Evolutionary conservation across 2,797 vertebrate species (phyloP), one percentile per base, ranked within the genome.

Genomic region (Cyclura pinguis): DNA sequence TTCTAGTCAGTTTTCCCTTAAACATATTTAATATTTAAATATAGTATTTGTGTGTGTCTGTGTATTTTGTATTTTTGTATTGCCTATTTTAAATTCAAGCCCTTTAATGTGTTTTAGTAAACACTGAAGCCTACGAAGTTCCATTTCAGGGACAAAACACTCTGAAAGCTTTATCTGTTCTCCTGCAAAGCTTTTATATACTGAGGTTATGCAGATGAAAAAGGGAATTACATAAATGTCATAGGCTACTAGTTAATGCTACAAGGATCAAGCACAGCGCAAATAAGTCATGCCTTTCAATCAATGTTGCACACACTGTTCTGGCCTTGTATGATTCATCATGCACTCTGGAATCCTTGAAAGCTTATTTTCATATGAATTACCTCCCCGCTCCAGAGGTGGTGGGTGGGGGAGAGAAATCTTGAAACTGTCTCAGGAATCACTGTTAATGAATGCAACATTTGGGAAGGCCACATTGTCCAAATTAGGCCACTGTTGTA

Each of bases 381-480:
- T 93, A 80, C 92, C 87, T 89, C 64, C 64, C 42, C 42, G 42
- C 42, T 22, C 64, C 16, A 38, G 35, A 90, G 50, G 93, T 74
- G 29, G 12, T 1, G 29, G 67, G 27, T 8, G 9, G 52, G 52
- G 52, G 52, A 62, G 1, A 5, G 59, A 35, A 4, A 18, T 57
- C 95, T 84, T 20, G 20, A 93, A 91, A 90, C 88, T 96, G 93
- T 93, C 95, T 87, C 93, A 92, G 81, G 84, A 93, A 93, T 94
- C 89, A 90, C 74, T 86, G 88, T 69, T 92, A 92, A 86, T 87
- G 85, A 96, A 92, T 93, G 84, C 88, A 62, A 78, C 84, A 64
- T 93, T 91, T 72, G 1, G 87, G 93, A 92, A 80, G 92, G 87
- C 80, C 0, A 0, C 84, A 74, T 85, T 90, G 92, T 90, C 77